Conservation (phyloP, 2,888 invertebrate species). For the Lycaena phlaeas region DNA sequence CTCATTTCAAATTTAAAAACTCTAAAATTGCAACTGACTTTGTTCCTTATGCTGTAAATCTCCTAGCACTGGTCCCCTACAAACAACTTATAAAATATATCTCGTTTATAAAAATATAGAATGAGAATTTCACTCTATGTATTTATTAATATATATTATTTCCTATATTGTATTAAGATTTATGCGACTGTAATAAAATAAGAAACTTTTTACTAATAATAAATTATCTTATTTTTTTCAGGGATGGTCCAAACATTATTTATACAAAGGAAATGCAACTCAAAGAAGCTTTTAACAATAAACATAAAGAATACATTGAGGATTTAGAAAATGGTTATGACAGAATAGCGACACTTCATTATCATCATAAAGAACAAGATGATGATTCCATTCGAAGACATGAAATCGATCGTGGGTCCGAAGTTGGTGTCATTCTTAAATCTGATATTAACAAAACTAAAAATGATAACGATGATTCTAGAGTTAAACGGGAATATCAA, state of each 20-base stretch:
- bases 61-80: too few relatives aligned
- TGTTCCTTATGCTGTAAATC: too few relatives aligned
- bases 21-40: too few relatives aligned
- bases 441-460: constrained; percentile 43
- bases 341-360: constrained; percentile 62
- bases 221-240: constrained; percentile 28
- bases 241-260: constrained; percentile 70
- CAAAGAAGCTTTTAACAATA: constrained; percentile 57
- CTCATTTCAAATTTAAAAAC: too few relatives aligned
- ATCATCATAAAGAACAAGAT: constrained; percentile 71
- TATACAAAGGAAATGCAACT: constrained; percentile 72
- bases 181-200: too few relatives aligned
- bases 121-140: too few relatives aligned
- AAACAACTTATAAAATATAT: too few relatives aligned
- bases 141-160: too few relatives aligned
- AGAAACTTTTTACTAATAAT: too few relatives aligned
- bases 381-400: constrained; percentile 83
- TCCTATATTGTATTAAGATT: too few relatives aligned
- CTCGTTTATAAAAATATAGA: too few relatives aligned
- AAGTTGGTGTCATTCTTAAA: constrained; percentile 66
- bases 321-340: constrained; percentile 73
- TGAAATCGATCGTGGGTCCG: constrained; percentile 84
- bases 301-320: constrained; percentile 73
- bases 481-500: constrained; percentile 38
- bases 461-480: constrained; percentile 40